Evolutionary conservation across 2,113 vertebrate genomes (phyloP).

Genomic region (Pagrus major): DNA sequence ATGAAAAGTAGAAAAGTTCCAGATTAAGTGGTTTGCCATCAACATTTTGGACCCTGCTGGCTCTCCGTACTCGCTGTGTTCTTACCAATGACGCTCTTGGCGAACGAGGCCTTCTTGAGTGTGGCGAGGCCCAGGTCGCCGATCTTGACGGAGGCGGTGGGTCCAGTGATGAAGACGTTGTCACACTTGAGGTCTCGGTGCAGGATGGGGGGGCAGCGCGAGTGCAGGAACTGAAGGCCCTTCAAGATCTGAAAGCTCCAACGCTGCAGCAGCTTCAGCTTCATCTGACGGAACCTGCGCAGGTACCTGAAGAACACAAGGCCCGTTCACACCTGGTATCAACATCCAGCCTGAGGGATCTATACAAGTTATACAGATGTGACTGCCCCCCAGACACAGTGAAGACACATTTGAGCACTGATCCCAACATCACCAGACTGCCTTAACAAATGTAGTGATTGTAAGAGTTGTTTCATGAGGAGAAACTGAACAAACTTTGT

Average conservation of each 20-base stretch:
- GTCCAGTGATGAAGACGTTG: constrained; percentile 95
- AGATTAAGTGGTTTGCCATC: not conserved
- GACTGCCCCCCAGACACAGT: no score
- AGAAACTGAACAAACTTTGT: no score
- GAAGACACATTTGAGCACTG: no score
- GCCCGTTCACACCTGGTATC: no score
- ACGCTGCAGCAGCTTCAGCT: constrained; percentile 91
- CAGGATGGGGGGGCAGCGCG: constrained; percentile 90
- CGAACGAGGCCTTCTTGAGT: constrained; percentile 92
- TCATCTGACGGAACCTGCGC: constrained; percentile 93
- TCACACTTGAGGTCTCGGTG: constrained; percentile 95
- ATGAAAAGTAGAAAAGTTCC: not conserved
- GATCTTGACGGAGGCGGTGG: constrained; percentile 91
- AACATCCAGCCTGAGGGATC: no score
- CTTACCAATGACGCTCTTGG: constrained; percentile 94
- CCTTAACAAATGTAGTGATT: no score
- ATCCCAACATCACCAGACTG: no score
- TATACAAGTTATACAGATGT: no score
- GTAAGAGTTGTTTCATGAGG: no score
- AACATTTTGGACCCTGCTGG: not conserved
- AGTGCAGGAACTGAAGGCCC: constrained; percentile 94
- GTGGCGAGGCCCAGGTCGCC: constrained; percentile 94
- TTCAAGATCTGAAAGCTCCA: constrained; percentile 93
- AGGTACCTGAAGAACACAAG: constrained; percentile 90
- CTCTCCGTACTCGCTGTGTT: not conserved